phyloP scores from a whole-genome alignment of 2,888 invertebrate genomes.

The Bellardia pandia region DNA sequence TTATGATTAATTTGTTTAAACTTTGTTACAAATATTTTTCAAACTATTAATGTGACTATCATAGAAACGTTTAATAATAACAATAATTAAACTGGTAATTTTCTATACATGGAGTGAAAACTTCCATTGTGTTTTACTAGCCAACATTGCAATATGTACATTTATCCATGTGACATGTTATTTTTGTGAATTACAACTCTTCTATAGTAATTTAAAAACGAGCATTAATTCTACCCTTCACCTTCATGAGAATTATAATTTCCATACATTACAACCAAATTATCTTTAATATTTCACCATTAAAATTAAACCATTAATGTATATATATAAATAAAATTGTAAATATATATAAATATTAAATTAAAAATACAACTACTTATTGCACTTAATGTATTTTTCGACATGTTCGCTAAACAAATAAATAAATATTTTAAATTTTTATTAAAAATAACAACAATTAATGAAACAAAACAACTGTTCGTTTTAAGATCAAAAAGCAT shows the following conservation, averaged over 20 bases:
- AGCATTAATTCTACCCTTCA: no score
- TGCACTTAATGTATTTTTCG: slow-evolving; percentile 20
- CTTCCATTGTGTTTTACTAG: no score
- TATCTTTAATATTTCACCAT: no score
- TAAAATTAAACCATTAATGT: neutral
- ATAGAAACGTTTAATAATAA: no score
- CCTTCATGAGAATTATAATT: no score
- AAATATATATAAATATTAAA: neutral
- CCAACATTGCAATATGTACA: no score
- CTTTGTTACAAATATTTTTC: slow-evolving; percentile 33
- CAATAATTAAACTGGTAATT: no score
- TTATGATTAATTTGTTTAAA: slow-evolving; percentile 19
- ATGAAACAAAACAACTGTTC: slow-evolving; percentile 15
- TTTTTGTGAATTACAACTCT: no score
- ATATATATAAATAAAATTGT: neutral
- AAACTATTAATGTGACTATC: neutral
- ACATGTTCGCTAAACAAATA: slow-evolving; percentile 9
- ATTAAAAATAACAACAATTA: neutral
- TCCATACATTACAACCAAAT: no score
- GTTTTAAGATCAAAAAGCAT: neutral
- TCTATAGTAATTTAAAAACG: no score
- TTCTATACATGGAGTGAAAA: no score
- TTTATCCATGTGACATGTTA: no score
- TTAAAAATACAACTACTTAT: neutral
- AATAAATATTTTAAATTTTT: slow-evolving; percentile 7